phyloP scores from a whole-genome alignment of 2,797 vertebrate genomes.

The Leptoclinus maculatus region DNA sequence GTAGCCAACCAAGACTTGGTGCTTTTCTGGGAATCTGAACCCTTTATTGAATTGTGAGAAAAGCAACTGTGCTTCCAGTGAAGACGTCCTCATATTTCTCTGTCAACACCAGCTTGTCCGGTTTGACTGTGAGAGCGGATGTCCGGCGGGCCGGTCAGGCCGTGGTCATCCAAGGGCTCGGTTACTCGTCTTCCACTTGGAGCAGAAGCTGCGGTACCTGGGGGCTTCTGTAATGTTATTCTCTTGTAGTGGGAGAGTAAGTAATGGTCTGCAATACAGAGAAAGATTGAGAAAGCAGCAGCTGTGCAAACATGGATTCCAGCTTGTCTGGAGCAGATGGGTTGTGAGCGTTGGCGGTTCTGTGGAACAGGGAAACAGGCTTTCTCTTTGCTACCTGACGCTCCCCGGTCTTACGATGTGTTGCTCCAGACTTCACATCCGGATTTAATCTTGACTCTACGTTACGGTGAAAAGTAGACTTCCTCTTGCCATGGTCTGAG shows the following conservation, averaged over 20 bases:
- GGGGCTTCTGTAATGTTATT: slow-evolving; percentile 66
- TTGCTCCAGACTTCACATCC: slow-evolving; percentile 50
- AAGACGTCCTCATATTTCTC: slow-evolving; percentile 66
- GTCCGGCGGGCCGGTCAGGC: slow-evolving; percentile 53
- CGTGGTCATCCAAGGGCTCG: slow-evolving; percentile 49
- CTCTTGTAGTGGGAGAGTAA: slow-evolving; percentile 53
- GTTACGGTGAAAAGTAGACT: slow-evolving; percentile 23
- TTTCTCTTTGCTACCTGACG: slow-evolving; percentile 50
- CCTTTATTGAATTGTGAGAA: slow-evolving; percentile 53
- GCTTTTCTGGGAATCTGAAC: slow-evolving; percentile 66
- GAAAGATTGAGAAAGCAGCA: slow-evolving; percentile 64
- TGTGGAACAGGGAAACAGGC: slow-evolving; percentile 21
- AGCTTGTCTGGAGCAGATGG: slow-evolving; percentile 57
- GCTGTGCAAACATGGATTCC: slow-evolving; percentile 78
- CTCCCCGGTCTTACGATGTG: slow-evolving; percentile 41
- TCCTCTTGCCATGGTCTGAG: slow-evolving; percentile 24
- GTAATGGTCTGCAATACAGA: slow-evolving; percentile 57
- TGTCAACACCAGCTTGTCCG: slow-evolving; percentile 65
- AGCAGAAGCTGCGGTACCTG: slow-evolving; percentile 49
- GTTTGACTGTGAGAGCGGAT: slow-evolving; percentile 61
- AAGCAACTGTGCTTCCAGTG: slow-evolving; percentile 24
- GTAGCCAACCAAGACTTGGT: slow-evolving; percentile 51
- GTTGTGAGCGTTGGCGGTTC: slow-evolving; percentile 44
- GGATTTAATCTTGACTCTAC: slow-evolving; percentile 51
- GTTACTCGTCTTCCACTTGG: slow-evolving; percentile 41